phyloP scores from a whole-genome alignment of 2,888 invertebrate genomes.

The Seira ritae region DNA sequence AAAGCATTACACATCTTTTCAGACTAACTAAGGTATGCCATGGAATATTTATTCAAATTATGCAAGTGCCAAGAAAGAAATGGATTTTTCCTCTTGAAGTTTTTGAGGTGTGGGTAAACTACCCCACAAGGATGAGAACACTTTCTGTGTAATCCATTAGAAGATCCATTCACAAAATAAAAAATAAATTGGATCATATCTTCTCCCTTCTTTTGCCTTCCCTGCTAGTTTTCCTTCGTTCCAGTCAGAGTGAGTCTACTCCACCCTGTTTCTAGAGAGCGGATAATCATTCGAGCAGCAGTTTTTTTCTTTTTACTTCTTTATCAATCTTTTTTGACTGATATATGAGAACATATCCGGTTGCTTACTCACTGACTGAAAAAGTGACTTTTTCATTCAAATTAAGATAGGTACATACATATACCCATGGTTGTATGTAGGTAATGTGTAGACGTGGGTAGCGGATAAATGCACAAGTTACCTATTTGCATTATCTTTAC shows the following conservation, averaged over 20 bases:
- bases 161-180: conserved; percentile 33
- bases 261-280: no score
- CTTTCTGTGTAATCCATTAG: conserved; percentile 56
- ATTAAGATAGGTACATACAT: conserved; percentile 26
- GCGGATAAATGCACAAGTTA: no score
- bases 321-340: conserved; percentile 34
- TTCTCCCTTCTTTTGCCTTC: background rate
- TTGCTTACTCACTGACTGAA: background rate
- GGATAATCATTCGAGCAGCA: no score
- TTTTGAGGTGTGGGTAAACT: no score
- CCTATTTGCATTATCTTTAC: no score
- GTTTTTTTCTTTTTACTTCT: conserved; percentile 23
- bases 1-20: background rate
- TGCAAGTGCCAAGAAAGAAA: background rate
- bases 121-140: no score
- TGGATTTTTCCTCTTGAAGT: no score
- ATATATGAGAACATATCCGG: conserved; percentile 47
- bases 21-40: background rate
- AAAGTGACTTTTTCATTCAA: conserved; percentile 31
- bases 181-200: conserved; percentile 46
- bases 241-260: no score
- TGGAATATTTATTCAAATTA: no score
- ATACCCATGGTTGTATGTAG: no score
- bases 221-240: conserved; percentile 34
- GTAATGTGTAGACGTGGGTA: background rate